Conservation (phyloP, 2,888 invertebrate genomes). For the Agrotis ipsilon region DNA sequence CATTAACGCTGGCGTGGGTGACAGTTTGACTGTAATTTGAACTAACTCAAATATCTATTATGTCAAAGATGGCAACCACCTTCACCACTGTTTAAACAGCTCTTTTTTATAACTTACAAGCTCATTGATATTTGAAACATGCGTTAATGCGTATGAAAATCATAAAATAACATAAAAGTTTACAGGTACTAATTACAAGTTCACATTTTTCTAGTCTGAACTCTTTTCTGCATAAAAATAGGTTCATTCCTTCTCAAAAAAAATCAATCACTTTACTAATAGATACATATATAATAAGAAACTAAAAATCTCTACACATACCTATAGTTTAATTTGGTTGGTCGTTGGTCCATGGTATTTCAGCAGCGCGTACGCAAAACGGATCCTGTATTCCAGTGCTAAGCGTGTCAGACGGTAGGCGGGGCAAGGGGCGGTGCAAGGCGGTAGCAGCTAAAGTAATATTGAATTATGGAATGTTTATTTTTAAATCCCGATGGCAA, state of each 20-base stretch:
- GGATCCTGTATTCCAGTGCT: constrained; percentile 1
- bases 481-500: constrained; percentile 22
- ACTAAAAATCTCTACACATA: no score
- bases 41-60: neutral
- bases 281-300: no score
- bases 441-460: constrained; percentile 27
- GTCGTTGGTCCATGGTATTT: neutral
- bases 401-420: constrained; percentile 36
- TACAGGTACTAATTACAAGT: neutral
- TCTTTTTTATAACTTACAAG: no score
- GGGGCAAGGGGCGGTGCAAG: constrained; percentile 45
- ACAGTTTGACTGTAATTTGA: neutral
- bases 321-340: no score
- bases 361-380: constrained; percentile 20
- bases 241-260: neutral
- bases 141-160: no score
- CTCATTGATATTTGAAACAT: no score
- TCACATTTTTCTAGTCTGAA: neutral
- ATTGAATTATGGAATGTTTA: constrained; percentile 27
- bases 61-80: neutral
- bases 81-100: neutral
- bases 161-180: neutral
- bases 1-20: neutral
- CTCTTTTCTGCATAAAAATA: neutral
- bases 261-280: no score